Percentiles rank a stretch among this genome's conserved stretches.
Conservation (phyloP, 2,888 invertebrate species). For the Campoletis raptor region DNA sequence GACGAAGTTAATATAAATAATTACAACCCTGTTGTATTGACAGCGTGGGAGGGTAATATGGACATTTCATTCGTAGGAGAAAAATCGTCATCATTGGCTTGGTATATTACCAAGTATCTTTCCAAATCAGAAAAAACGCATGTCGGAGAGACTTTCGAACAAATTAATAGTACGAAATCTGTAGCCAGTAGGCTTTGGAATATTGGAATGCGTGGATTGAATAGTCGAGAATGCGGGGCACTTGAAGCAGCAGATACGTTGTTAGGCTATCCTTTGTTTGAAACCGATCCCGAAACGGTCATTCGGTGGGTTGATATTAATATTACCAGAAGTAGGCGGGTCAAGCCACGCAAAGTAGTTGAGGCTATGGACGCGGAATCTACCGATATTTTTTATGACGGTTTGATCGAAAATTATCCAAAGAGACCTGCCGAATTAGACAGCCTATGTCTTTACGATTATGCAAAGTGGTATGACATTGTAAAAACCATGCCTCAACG, state of each 20-base stretch:
- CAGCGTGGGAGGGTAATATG: conserved; percentile 34
- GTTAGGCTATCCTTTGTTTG: conserved; percentile 41
- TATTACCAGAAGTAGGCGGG: too few species aligned
- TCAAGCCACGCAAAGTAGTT: too few species aligned
- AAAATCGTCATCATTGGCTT: background rate
- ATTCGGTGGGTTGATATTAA: too few species aligned
- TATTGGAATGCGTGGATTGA: conserved; percentile 59
- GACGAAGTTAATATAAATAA: conserved; percentile 37
- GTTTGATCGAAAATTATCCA: too few species aligned
- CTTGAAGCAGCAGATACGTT: conserved; percentile 61
- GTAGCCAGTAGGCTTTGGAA: conserved; percentile 72
- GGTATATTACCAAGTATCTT: conserved; percentile 19
- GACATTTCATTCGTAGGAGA: conserved; percentile 17
- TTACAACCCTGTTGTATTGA: conserved; percentile 22
- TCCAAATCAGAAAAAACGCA: conserved; percentile 32
- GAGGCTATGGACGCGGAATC: too few species aligned
- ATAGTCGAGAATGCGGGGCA: conserved; percentile 64
- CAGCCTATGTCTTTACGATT: too few species aligned
- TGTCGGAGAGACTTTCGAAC: background rate
- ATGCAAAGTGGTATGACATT: conserved; percentile 71
- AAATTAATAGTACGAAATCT: conserved; percentile 74
- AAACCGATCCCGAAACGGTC: too few species aligned
- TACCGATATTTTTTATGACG: too few species aligned
- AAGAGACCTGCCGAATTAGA: too few species aligned
- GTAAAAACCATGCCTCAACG: conserved; percentile 33